These are phyloP conservation scores for Numenius phaeopus DNA, from an alignment of 2,797 vertebrate genomes.

Conservation along the genomic window DNA sequence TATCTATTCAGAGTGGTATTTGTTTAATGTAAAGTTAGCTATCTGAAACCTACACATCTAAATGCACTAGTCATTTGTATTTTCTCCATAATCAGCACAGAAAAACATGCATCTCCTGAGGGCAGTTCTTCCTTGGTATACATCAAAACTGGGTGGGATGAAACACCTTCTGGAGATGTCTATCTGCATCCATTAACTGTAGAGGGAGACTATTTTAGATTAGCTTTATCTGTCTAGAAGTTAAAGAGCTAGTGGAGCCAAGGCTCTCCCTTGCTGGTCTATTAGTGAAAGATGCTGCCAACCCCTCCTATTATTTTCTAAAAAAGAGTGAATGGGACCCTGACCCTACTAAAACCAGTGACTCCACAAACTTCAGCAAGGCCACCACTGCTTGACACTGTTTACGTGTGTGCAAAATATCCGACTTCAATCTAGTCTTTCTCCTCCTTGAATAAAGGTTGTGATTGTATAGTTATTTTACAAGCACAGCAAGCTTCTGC, in stretches of 20 bases:
- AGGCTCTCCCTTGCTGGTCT: not conserved
- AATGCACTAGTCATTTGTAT: not conserved
- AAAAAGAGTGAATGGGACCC: not conserved
- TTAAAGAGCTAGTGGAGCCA: not conserved
- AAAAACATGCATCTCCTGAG: slow-evolving; percentile 32
- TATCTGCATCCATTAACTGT: slow-evolving; percentile 41
- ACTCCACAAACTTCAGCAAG: not conserved
- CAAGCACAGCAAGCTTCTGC: not conserved
- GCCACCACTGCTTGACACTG: not conserved
- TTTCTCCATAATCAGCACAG: not conserved
- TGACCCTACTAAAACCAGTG: not conserved
- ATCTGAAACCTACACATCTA: slow-evolving; percentile 22
- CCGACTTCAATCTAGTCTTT: not conserved
- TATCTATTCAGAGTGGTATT: not conserved
- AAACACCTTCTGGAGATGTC: slow-evolving; percentile 44
- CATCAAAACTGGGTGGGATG: slow-evolving; percentile 41
- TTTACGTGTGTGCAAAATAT: not conserved
- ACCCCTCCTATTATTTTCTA: not conserved
- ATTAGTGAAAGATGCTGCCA: not conserved
- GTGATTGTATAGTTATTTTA: not conserved
- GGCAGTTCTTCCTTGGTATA: slow-evolving; percentile 5
- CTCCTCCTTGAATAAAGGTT: not conserved
- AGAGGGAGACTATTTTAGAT: slow-evolving; percentile 7
- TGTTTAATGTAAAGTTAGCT: slow-evolving; percentile 16
- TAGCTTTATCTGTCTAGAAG: not conserved